Evolutionary conservation across 2,797 vertebrate species (phyloP).

Genomic region (Dryobates pubescens): DNA sequence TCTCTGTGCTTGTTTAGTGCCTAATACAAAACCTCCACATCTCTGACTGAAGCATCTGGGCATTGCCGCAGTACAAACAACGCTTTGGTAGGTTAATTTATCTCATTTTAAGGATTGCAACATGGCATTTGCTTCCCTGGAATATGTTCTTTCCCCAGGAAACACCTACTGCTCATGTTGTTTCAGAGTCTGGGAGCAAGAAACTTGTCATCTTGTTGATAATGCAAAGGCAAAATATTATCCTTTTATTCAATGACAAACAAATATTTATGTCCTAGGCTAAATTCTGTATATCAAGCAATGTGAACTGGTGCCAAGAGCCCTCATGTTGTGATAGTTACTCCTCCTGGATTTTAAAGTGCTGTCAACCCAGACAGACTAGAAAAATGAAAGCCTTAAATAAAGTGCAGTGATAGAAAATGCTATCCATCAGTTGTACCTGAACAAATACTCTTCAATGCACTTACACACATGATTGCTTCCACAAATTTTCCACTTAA

Average conservation of each 20-base stretch:
- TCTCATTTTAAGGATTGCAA: neutral
- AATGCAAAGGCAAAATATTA: neutral
- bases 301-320: neutral
- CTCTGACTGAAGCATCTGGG: neutral
- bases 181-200: neutral
- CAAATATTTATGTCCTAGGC: neutral
- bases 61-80: neutral
- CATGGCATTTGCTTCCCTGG: neutral
- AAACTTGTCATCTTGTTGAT: neutral
- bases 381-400: neutral
- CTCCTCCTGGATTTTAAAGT: neutral
- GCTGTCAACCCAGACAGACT: neutral
- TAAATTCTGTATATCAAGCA: neutral
- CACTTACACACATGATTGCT: accelerated
- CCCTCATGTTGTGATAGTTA: neutral
- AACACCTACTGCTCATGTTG: neutral
- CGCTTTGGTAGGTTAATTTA: neutral
- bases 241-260: neutral
- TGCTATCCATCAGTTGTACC: neutral
- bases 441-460: neutral
- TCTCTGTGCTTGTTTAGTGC: neutral
- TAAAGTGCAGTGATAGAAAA: neutral
- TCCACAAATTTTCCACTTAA: neutral
- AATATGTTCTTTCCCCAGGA: neutral
- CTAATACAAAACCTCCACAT: neutral